Percentiles rank a stretch among this genome's conserved stretches.
phyloP scores from a whole-genome alignment of 2,888 invertebrate species.

The Galerucella pusilla region DNA sequence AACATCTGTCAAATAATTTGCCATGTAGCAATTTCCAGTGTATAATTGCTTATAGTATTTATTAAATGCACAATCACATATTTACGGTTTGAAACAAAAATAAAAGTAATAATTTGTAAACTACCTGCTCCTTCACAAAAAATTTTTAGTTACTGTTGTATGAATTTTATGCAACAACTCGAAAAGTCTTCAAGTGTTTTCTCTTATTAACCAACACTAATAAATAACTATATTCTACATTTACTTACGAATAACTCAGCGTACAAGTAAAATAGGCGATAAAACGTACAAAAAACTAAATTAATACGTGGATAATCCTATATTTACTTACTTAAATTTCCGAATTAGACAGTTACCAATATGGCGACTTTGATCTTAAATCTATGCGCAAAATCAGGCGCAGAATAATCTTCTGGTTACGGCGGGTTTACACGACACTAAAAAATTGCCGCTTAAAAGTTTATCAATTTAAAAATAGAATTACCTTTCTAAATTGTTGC shows the following conservation, averaged over 20 bases:
- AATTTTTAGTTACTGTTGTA: slow-evolving; percentile 53
- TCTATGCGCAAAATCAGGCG: slow-evolving; percentile 57
- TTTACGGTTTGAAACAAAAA: slow-evolving; percentile 12
- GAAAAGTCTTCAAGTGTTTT: slow-evolving; percentile 48
- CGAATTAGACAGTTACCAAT: slow-evolving; percentile 65
- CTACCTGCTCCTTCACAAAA: slow-evolving; percentile 49
- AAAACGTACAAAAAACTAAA: slow-evolving; percentile 46
- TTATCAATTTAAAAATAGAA: slow-evolving; percentile 47
- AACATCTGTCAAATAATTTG: slow-evolving; percentile 63
- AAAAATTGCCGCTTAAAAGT: slow-evolving; percentile 39
- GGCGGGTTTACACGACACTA: slow-evolving; percentile 45
- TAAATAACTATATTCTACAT: slow-evolving; percentile 42
- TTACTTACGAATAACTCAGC: slow-evolving; percentile 56
- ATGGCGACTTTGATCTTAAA: slow-evolving; percentile 64
- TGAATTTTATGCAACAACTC: slow-evolving; percentile 60
- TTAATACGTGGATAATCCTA: slow-evolving; percentile 55
- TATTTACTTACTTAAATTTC: slow-evolving; percentile 66
- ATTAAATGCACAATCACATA: slow-evolving; percentile 22
- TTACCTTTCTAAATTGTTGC: slow-evolving; percentile 45
- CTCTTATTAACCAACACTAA: slow-evolving; percentile 32
- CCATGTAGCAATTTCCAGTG: slow-evolving; percentile 47
- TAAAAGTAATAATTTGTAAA: slow-evolving; percentile 40
- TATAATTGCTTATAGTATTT: slow-evolving; percentile 23
- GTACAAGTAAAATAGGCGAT: slow-evolving; percentile 44
- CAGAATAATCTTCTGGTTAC: slow-evolving; percentile 41